Conservation (phyloP, 1,140 invertebrate species). For the Idris sp. region DNA sequence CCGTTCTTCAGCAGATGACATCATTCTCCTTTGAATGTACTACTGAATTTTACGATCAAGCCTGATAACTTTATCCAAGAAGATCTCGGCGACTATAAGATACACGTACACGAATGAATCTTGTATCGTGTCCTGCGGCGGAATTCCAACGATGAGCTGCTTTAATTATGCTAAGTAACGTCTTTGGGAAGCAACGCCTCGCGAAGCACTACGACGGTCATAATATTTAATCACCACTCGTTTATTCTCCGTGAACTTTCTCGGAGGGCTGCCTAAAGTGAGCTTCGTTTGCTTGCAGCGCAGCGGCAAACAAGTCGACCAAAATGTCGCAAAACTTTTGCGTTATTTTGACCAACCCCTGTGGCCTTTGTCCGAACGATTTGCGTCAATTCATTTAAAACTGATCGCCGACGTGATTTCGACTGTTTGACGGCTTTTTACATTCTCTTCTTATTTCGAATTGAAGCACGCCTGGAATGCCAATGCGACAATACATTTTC, state of each 20-base stretch:
- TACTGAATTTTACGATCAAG: slow-evolving; percentile 32
- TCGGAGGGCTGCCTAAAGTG: slow-evolving; percentile 37
- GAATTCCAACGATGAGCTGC: slow-evolving; percentile 69
- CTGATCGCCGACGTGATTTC: background rate
- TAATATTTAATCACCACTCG: slow-evolving; percentile 79
- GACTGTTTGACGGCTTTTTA: slow-evolving; percentile 11
- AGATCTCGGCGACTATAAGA: slow-evolving; percentile 30
- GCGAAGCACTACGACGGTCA: slow-evolving; percentile 73
- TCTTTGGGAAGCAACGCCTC: slow-evolving; percentile 68
- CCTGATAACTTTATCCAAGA: slow-evolving; percentile 51
- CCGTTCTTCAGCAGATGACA: slow-evolving; percentile 29
- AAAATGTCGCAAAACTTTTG: slow-evolving; percentile 7
- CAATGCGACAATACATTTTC: slow-evolving; percentile 69
- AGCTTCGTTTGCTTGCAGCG: slow-evolving; percentile 18
- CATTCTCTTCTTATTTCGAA: slow-evolving; percentile 16
- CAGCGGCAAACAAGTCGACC: slow-evolving; percentile 61
- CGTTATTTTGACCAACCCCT: no score
- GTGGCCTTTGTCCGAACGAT: no score
- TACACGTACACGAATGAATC: slow-evolving; percentile 49
- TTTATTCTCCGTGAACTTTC: slow-evolving; percentile 69
- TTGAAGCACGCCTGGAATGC: slow-evolving; percentile 13
- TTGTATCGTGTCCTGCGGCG: slow-evolving; percentile 60
- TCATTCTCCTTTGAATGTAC: slow-evolving; percentile 12
- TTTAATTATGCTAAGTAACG: slow-evolving; percentile 79
- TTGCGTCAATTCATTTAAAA: no score